Base-by-base conservation (phyloP, 2,797 vertebrate genomes). In the Chelidonichthys spinosus region DNA sequence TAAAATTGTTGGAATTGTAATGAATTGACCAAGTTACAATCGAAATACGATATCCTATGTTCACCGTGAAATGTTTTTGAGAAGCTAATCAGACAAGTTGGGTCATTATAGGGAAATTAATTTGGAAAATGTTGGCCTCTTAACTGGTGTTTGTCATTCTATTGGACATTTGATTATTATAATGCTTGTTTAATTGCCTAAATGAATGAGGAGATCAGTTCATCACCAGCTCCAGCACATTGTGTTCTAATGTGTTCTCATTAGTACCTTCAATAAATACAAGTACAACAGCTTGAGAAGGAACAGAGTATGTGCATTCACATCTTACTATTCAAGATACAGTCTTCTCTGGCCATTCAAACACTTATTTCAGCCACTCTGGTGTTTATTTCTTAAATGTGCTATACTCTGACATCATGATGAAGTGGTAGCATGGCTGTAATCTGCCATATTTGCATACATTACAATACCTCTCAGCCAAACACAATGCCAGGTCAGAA, bases 221-320 rank as follows among this genome's bases (percentile, higher is more conserved):
- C 3, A 63, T 66, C 42, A 52, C 10, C 11, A 11, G 52, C 56
- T 54, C 2, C 39, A 63, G 64, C 42, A 70, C 61, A 50, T 18
- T 55, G 11, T 72, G 43, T 54, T 56, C 35, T 50, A n/a, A 72
- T 63, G 25, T 50, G 14, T 61, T 56, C 33, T 52, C 71, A 81
- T 66, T 65, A 72, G 58, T 64, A 17, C 2, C 42, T 46, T 76
- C 43, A 63, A 13, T 59, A 60, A 50, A 37, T 52, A 14, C 35
- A 40, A 70, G 56, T 25, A 61, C 47, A 39, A 49, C 50, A 70
- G 64, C 56, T 69, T 47, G 43, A 77, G 37, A 68, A 67, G 25
- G 25, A 44, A 62, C 39, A 40, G 37, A 76, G 43, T 9, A 9
- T 47, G 6, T 46, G 32, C 39, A 18, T 37, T 55, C 33, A 43